A percentile compares a stretch with the other conserved stretches of the same genome.
These are phyloP conservation scores for Macropis europaea DNA, from an alignment of 2,888 invertebrate genomes.

Conservation along the genomic window DNA sequence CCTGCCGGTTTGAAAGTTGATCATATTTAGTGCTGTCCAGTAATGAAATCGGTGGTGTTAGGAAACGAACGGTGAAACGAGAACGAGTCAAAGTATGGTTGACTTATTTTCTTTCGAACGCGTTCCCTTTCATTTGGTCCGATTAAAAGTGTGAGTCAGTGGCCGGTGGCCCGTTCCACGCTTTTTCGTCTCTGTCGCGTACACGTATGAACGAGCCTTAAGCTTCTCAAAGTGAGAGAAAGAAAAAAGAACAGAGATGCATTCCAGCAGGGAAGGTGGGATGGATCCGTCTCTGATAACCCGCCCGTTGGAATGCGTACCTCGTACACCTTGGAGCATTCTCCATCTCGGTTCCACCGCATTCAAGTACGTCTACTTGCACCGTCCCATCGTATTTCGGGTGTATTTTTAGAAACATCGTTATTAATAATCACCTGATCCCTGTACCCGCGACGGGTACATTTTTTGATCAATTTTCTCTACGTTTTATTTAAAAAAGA, in stretches of 20 bases:
- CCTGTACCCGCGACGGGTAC: neutral
- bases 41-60: too few relatives aligned
- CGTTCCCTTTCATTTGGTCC: slow-evolving; percentile 50
- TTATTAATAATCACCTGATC: slow-evolving; percentile 32
- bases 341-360: slow-evolving; percentile 62
- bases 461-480: neutral
- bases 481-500: too few relatives aligned
- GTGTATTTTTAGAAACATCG: slow-evolving; percentile 51
- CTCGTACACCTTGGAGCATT: slow-evolving; percentile 74
- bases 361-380: slow-evolving; percentile 55
- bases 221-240: slow-evolving; percentile 52
- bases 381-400: slow-evolving; percentile 47
- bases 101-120: slow-evolving; percentile 36
- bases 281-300: slow-evolving; percentile 78
- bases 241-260: slow-evolving; percentile 55
- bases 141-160: slow-evolving; percentile 44
- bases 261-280: slow-evolving; percentile 74
- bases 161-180: slow-evolving; percentile 20
- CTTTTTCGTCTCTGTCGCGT: slow-evolving; percentile 9
- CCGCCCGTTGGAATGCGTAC: slow-evolving; percentile 77
- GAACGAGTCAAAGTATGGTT: slow-evolving; percentile 33
- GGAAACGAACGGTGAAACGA: neutral
- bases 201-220: slow-evolving; percentile 60
- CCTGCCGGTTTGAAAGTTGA: too few relatives aligned
- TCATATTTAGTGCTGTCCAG: too few relatives aligned